Evolutionary conservation across 2,888 invertebrate species (phyloP).

Genomic region (Saturnia pavonia): DNA sequence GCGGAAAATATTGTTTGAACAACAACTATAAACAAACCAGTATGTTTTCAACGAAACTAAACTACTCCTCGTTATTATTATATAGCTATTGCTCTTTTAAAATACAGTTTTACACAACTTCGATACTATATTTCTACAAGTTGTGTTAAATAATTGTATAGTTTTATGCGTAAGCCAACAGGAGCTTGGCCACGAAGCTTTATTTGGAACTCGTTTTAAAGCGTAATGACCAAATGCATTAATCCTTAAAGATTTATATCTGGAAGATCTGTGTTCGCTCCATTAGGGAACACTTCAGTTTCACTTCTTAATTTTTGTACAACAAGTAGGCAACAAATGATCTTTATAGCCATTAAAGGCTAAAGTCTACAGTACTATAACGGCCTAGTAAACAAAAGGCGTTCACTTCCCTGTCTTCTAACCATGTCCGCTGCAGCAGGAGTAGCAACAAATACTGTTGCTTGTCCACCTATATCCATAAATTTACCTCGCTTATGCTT

Average conservation of each 20-base stretch:
- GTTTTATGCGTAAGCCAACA: neutral
- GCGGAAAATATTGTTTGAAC: neutral
- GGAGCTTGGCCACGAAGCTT: neutral
- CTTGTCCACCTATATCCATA: slow-evolving; percentile 66
- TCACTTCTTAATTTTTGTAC: neutral
- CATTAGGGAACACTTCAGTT: neutral
- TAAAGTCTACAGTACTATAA: slow-evolving; percentile 40
- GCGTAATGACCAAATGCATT: neutral
- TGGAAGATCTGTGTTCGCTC: too few relatives aligned
- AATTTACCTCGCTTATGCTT: slow-evolving; percentile 63
- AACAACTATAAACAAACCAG: neutral
- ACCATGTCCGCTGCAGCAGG: slow-evolving; percentile 73
- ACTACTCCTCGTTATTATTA: neutral
- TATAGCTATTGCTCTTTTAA: neutral
- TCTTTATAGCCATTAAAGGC: neutral
- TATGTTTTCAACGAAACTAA: neutral
- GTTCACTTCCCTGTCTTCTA: slow-evolving; percentile 71
- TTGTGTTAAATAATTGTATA: neutral
- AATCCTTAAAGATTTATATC: neutral
- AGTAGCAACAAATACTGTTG: slow-evolving; percentile 69
- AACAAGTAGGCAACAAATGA: neutral
- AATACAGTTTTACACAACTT: neutral
- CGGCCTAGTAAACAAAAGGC: slow-evolving; percentile 71
- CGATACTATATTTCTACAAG: neutral
- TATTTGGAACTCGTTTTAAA: neutral